A percentile compares a stretch with the other conserved stretches of the same genome.
Evolutionary conservation across 2,888 invertebrate species (phyloP).

Genomic region (Dysmachus trigonus): DNA sequence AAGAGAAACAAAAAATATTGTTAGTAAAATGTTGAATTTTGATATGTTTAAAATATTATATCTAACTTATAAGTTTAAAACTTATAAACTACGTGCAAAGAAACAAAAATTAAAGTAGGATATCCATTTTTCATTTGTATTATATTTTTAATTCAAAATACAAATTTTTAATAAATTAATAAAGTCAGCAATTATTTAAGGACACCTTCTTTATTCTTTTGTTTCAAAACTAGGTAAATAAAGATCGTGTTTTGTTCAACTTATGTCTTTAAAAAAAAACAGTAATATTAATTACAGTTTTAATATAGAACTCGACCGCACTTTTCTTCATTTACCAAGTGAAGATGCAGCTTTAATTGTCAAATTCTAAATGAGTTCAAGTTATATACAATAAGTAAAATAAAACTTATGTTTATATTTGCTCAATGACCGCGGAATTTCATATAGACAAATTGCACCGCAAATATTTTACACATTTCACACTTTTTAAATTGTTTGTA

Average conservation of each 20-base stretch:
- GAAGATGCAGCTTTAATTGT: background rate
- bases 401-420: background rate
- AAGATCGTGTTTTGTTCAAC: background rate
- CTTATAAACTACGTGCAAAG: constrained; percentile 28
- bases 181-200: background rate
- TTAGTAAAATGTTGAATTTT: constrained; percentile 24
- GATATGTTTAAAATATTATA: background rate
- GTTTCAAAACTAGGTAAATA: background rate
- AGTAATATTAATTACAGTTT: background rate
- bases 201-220: background rate
- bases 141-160: background rate
- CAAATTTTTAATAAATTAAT: background rate
- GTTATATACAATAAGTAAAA: background rate
- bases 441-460: background rate
- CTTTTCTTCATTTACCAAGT: background rate
- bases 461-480: background rate
- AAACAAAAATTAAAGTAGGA: background rate
- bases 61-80: background rate
- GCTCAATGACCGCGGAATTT: background rate
- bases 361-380: background rate
- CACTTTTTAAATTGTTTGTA: background rate
- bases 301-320: background rate
- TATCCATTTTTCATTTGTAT: background rate
- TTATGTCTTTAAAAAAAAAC: background rate
- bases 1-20: constrained; percentile 53